Base-by-base conservation (phyloP, 2,888 invertebrate species). In the Limulus polyphemus region DNA sequence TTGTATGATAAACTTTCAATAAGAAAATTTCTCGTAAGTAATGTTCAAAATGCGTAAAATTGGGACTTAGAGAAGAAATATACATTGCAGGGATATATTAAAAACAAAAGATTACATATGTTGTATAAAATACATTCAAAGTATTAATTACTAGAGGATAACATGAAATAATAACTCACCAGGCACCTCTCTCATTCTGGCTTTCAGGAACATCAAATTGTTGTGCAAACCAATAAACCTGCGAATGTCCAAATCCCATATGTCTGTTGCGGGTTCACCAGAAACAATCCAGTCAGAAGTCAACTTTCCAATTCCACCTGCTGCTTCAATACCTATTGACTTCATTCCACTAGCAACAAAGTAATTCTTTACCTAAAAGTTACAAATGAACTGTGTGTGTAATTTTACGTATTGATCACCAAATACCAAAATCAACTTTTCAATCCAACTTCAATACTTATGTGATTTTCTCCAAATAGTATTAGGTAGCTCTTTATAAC, bases 261-360 rank as follows among this genome's bases (percentile, higher is more conserved):
- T 83, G 74, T 95, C 93, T 69, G 87, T 81, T 47, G 84, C 83
- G 0, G 90, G 85, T 67, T 84, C 83, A 0, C 90, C 90, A 67
- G 87, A 84, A 0, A 87, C 82, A 56, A 98, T 90, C 73, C 90
- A 83, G 75, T 95, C 90, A 32, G 77, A 72, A 11, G 93, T 85
- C 1, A 90, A 85, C 72, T 87, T 83, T 0, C 95, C 97, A n/a
- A 95, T 87, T 7, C 97, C 98, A 0, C 94, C 95, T 0, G 94
- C 92, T 11, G 92, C 89, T 1, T 90, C 89, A 56, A 95, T 87
- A n/a, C 97, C 97, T 48, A 91, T 87, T 0, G 94, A 92, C 80
- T 93, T 93, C 87, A 95, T 91, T 3, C 97, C 98, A 51, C 94
- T 91, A 0, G 95, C 93, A 52, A 98, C 86, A 75, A 85, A 86